Base-by-base conservation (phyloP, 2,888 invertebrate genomes). In the Mythimna ferrago region DNA sequence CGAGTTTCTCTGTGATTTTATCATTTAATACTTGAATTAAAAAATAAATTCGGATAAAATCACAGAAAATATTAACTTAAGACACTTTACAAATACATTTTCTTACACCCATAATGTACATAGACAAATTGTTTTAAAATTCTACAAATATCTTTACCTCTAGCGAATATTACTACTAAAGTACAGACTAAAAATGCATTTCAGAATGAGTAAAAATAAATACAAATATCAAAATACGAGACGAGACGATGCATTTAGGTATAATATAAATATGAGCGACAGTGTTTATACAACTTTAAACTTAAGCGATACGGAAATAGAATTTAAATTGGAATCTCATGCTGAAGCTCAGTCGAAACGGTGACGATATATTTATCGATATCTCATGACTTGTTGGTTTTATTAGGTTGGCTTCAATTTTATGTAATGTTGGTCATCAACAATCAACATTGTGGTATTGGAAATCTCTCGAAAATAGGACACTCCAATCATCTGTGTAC, bases 141-240 rank as follows among this genome's bases (percentile, higher is more conserved):
- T 57, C 58, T 77, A 80, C 26, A 71, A 62, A 38, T 78, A 74
- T 41, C 35, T 38, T 66, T 66, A 82, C 9, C 26, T 11, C 77
- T 85, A 84, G 73, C 77, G 71, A 73, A 70, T 75, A 82, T 41
- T 68, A n/a, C 54, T 76, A 85, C 56, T 66, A 58, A 71, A 75
- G 63, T 84, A 79, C 63, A 65, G 32, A 84, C 73, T 81, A 81
- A 76, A 84, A 84, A 85, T 85, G 86, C 86, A 76, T 73, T 86
- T 75, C 61, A 81, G 84, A 73, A 77, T 79, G 63, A 66, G 61
- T 66, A 56, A 73, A 68, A 83, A 78, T 77, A 83, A 85, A 85
- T 82, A 83, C 32, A 74, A 41, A 75, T 56, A 69, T 73, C 63
- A 56, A 74, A 57, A 81, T 5, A 56, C 41, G 48, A 64, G 66